Base-by-base conservation (phyloP, 2,888 invertebrate species). In the Chymomyza fuscimana region DNA sequence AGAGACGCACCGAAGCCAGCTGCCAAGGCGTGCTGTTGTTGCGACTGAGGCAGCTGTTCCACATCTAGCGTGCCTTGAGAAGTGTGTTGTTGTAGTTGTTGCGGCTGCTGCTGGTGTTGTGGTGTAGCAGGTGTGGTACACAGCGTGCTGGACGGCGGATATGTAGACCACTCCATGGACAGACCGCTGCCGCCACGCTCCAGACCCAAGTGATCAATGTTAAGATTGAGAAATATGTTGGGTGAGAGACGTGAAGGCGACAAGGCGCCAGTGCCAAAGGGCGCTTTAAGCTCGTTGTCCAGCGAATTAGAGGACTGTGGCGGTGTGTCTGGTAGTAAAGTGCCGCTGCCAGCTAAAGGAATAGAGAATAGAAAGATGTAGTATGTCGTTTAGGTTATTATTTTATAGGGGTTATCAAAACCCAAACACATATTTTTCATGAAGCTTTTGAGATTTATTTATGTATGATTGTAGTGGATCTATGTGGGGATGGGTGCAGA, bases 161-260 rank as follows among this genome's bases (percentile, higher is more conserved):
- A 87, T 65, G 85, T 70, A 51, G 91, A 90, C 92, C 92, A 92
- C 73, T 92, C 92, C 89, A 92, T 90, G 60, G 92, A 91, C 22
- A 92, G 82, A 9, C 91, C 89, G 67, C 79, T 87, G 69, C 90
- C 90, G 22, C 88, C 90, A 15, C 92, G 88, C 46, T 92, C 92
- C 63, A 92, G 76, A 3, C 91, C 90, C 79, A 91, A 82, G 63
- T 91, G 90, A 78, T 92, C 92, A 46, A 92, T 91, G 78, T 92
- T 92, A 6, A 92, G 88, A 78, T 92, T 92, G 16, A 92, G 86
- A 66, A 92, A 92, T 19, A 92, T 90, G 66, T 92, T 92, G 1
- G 92, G 92, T 15, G 92, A 92, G 19, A 92, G 79, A 3, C 91
- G 87, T 9, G 90, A 90, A 2, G 92, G 92, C 32, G 92, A 92